phyloP scores from a whole-genome alignment of 2,888 invertebrate genomes.

The Philaethria dido region DNA sequence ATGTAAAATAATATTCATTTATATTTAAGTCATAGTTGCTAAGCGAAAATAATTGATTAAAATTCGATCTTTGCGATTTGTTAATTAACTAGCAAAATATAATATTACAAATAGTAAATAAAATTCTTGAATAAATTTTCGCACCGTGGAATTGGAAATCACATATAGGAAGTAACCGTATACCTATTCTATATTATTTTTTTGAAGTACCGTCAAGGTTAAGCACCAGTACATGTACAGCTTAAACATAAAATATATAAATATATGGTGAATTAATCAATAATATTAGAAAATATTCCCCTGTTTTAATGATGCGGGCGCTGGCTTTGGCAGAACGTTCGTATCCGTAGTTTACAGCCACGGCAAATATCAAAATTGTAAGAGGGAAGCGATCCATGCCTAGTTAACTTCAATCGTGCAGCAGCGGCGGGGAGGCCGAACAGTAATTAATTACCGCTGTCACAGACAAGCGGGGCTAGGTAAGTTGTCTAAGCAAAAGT shows the following conservation, averaged over 20 bases:
- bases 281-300: constrained; percentile 22
- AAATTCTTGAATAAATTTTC: neutral
- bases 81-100: neutral
- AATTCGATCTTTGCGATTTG: neutral
- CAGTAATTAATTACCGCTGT: constrained; percentile 77
- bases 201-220: neutral
- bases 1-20: neutral
- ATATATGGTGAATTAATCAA: constrained; percentile 6
- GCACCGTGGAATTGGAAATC: neutral
- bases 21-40: neutral
- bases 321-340: constrained; percentile 35
- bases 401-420: constrained; percentile 76
- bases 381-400: constrained; percentile 64
- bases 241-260: neutral
- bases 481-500: constrained; percentile 44
- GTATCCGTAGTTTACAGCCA: constrained; percentile 40
- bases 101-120: neutral
- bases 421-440: constrained; percentile 62
- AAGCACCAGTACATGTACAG: neutral
- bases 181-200: neutral
- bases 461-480: constrained; percentile 49
- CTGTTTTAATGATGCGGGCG: constrained; percentile 19
- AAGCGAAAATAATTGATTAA: neutral
- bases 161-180: constrained; percentile 2
- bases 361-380: constrained; percentile 65